These are phyloP conservation scores for Hypomecis atomaria DNA, from an alignment of 2,888 invertebrate species.

Conservation along the genomic window DNA sequence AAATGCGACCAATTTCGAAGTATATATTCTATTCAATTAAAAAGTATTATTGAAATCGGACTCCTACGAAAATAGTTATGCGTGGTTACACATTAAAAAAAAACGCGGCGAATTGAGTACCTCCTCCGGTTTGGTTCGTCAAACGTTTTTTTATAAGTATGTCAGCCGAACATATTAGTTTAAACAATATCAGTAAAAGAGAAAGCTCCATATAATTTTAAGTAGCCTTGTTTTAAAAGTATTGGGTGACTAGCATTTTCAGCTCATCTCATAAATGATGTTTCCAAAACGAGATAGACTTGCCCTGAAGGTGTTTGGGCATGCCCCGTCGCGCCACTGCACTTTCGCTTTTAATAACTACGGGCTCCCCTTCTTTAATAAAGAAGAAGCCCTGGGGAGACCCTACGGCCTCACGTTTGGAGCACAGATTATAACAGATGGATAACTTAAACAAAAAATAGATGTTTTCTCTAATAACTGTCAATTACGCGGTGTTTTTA, in stretches of 20 bases:
- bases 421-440: slow-evolving; percentile 36
- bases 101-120: too few relatives aligned
- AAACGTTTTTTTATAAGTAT: too few relatives aligned
- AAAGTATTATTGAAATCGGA: too few relatives aligned
- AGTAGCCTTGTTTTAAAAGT: slow-evolving; percentile 14
- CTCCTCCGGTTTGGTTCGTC: too few relatives aligned
- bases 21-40: too few relatives aligned
- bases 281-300: slow-evolving; percentile 54
- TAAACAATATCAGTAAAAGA: too few relatives aligned
- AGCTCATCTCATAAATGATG: slow-evolving; percentile 37
- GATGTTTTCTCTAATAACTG: neutral
- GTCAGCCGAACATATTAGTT: too few relatives aligned
- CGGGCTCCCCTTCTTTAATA: slow-evolving; percentile 76
- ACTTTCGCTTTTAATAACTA: slow-evolving; percentile 75
- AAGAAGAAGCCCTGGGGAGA: slow-evolving; percentile 69
- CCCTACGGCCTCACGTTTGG: slow-evolving; percentile 60
- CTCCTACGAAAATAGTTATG: too few relatives aligned
- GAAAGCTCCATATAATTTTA: neutral
- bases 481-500: too few relatives aligned
- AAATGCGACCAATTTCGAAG: too few relatives aligned
- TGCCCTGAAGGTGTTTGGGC: slow-evolving; percentile 69
- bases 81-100: too few relatives aligned
- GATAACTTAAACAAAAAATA: neutral
- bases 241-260: slow-evolving; percentile 17
- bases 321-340: slow-evolving; percentile 56